Percentiles rank a stretch among this genome's conserved stretches.
These are phyloP conservation scores for Tachyglossus aculeatus DNA, from an alignment of 2,797 vertebrate genomes.

Conservation along the genomic window DNA sequence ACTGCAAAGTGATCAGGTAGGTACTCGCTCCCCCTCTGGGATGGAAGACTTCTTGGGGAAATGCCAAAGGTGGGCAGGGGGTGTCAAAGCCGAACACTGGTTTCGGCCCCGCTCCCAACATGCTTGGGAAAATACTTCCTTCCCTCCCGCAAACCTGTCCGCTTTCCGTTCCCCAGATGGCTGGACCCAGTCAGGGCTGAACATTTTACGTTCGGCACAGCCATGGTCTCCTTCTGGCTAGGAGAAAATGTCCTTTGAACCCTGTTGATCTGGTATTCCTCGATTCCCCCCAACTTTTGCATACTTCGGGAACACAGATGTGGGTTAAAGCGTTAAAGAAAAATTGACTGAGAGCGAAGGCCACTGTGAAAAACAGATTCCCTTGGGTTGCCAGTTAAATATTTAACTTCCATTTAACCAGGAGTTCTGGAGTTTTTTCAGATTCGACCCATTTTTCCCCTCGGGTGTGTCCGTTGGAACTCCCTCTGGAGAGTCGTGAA, in stretches of 20 bases:
- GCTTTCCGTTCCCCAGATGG: too few species aligned
- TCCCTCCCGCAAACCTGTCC: not conserved
- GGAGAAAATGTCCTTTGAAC: conserved; percentile 3
- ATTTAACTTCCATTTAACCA: conserved; percentile 1
- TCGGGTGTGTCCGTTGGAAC: too few species aligned
- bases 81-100: fast-evolving
- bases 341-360: not conserved
- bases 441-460: too few species aligned
- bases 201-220: too few species aligned
- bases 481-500: too few species aligned
- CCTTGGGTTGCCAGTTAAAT: conserved; percentile 4
- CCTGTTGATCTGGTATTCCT: not conserved
- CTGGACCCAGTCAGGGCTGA: too few species aligned
- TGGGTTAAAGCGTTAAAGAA: not conserved
- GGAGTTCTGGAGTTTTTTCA: conserved; percentile 18
- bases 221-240: too few species aligned
- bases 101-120: not conserved
- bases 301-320: too few species aligned
- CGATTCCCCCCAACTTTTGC: not conserved
- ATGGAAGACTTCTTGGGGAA: conserved; percentile 6
- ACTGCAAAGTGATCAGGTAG: conserved; percentile 97
- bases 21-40: conserved; percentile 23
- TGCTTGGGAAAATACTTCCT: not conserved
- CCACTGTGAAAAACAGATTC: too few species aligned
- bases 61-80: not conserved